Percentiles rank a stretch among this genome's conserved stretches.
These are phyloP conservation scores for Stomorhina lunata DNA, from an alignment of 2,888 invertebrate genomes.

Conservation along the genomic window DNA sequence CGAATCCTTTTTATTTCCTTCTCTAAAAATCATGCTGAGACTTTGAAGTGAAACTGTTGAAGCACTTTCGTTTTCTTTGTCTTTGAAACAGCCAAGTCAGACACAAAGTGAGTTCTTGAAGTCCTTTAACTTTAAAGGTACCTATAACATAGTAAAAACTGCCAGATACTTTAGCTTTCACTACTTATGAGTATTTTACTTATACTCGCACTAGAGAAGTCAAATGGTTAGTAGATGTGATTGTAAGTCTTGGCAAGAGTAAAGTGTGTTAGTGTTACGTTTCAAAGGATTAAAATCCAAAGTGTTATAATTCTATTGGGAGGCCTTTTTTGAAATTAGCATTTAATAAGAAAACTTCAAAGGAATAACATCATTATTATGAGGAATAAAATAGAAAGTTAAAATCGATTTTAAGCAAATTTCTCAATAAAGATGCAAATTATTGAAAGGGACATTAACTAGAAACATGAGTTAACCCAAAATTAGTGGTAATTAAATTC, in stretches of 20 bases:
- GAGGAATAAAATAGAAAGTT: no score
- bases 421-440: no score
- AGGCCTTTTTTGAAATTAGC: not conserved
- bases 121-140: not conserved
- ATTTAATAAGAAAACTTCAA: no score
- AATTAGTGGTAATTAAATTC: no score
- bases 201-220: no score
- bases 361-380: no score
- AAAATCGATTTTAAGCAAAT: no score
- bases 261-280: not conserved
- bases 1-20: not conserved
- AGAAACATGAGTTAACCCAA: no score
- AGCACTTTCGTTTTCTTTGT: slow-evolving; percentile 18
- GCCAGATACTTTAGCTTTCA: not conserved
- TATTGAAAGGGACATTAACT: no score
- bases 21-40: not conserved
- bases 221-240: not conserved
- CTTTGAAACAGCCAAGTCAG: slow-evolving; percentile 6
- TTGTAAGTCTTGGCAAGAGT: not conserved
- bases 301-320: not conserved
- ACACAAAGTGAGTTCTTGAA: slow-evolving; percentile 10
- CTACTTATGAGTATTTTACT: not conserved
- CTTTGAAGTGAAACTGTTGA: not conserved
- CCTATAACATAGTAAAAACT: not conserved
- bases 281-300: not conserved